Conservation (phyloP, 1,140 invertebrate genomes). For the Melitaea cinxia region DNA sequence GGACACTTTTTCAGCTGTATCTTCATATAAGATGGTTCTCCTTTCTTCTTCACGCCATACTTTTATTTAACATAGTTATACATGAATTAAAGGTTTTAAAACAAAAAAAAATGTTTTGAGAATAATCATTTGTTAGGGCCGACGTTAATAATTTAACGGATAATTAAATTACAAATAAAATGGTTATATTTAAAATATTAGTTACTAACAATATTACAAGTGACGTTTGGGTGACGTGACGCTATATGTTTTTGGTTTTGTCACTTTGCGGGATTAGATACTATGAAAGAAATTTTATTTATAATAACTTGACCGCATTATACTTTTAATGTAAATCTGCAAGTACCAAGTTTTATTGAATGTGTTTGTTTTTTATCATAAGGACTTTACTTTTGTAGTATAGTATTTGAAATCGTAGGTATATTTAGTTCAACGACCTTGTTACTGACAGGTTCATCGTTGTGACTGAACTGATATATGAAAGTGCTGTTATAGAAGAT, state of each 20-base stretch:
- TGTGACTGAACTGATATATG: slow-evolving; percentile 75
- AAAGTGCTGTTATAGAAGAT: slow-evolving; percentile 70
- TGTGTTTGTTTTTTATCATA: slow-evolving; percentile 43
- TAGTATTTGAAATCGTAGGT: slow-evolving; percentile 70
- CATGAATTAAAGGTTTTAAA: no score
- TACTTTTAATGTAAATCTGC: slow-evolving; percentile 29
- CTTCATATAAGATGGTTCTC: no score
- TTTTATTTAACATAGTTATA: no score
- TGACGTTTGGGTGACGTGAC: slow-evolving; percentile 71
- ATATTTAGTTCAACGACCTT: slow-evolving; percentile 82
- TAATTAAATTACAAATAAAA: background rate
- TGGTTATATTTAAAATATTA: slow-evolving; percentile 5
- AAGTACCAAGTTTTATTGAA: slow-evolving; percentile 14
- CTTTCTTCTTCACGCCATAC: no score
- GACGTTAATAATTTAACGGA: no score
- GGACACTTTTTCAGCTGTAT: no score
- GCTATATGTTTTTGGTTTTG: slow-evolving; percentile 70
- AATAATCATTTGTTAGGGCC: no score
- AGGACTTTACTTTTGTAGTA: slow-evolving; percentile 43
- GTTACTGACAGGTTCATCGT: slow-evolving; percentile 81
- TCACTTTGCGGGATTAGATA: slow-evolving; percentile 52
- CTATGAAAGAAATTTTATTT: slow-evolving; percentile 35
- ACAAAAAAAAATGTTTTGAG: no score
- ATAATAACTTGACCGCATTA: slow-evolving; percentile 28
- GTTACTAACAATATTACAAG: background rate